A percentile compares a stretch with the other conserved stretches of the same genome.
Conservation (phyloP, 2,797 vertebrate species). For the Echeneis naucrates region DNA sequence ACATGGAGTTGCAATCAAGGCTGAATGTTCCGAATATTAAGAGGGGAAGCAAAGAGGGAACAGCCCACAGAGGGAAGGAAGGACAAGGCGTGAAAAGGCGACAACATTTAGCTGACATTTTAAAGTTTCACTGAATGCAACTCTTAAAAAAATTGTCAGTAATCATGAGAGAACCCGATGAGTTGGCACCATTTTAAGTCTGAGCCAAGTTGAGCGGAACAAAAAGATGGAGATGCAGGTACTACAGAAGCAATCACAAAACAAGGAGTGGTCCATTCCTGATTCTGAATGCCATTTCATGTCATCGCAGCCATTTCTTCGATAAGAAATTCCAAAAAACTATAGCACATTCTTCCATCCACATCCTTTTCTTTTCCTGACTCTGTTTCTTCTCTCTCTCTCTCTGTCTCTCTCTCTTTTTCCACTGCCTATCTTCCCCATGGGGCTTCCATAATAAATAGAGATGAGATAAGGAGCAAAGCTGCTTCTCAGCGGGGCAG, state of each 20-base stretch:
- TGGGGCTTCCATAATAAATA: slow-evolving; percentile 76
- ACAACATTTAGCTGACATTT: slow-evolving; percentile 52
- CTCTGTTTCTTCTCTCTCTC: not conserved
- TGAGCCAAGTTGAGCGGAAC: slow-evolving; percentile 36
- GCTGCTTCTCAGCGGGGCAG: slow-evolving; percentile 67
- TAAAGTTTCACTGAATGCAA: slow-evolving; percentile 51
- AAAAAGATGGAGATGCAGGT: slow-evolving; percentile 28
- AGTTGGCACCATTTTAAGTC: slow-evolving; percentile 23
- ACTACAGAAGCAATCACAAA: slow-evolving; percentile 44
- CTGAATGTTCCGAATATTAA: slow-evolving; percentile 60
- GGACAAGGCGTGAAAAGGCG: slow-evolving; percentile 24
- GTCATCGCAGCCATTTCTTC: slow-evolving; percentile 35
- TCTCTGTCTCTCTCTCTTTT: slow-evolving; percentile 16
- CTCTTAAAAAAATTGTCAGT: slow-evolving; percentile 54
- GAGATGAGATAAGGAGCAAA: slow-evolving; percentile 80
- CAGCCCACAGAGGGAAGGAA: slow-evolving; percentile 32
- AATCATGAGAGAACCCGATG: slow-evolving; percentile 34
- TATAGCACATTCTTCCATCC: slow-evolving; percentile 3
- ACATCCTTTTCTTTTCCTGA: slow-evolving; percentile 13
- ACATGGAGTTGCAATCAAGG: slow-evolving; percentile 28
- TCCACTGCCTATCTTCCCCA: slow-evolving; percentile 18
- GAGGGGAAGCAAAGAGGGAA: slow-evolving; percentile 41
- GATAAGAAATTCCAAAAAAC: slow-evolving; percentile 36
- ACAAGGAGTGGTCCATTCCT: slow-evolving; percentile 17
- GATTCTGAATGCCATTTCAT: slow-evolving; percentile 36